These are phyloP conservation scores for Aethes cnicana DNA, from an alignment of 2,888 invertebrate genomes.

Conservation along the genomic window DNA sequence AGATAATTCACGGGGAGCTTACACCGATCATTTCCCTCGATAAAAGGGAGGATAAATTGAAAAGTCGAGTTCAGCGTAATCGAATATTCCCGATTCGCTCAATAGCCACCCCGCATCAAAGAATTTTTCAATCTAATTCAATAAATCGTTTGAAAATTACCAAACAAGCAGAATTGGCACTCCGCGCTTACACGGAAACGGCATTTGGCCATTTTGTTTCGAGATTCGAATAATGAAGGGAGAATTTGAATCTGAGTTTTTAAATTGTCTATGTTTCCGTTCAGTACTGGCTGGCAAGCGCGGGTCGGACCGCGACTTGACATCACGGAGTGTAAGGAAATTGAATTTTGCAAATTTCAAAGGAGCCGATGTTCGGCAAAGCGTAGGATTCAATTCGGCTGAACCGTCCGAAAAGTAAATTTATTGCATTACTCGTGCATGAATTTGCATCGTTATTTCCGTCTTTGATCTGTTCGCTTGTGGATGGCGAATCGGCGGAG, in stretches of 20 bases:
- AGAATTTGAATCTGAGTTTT: slow-evolving; percentile 22
- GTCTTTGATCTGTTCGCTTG: slow-evolving; percentile 66
- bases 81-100: slow-evolving; percentile 61
- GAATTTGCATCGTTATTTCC: slow-evolving; percentile 51
- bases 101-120: slow-evolving; percentile 69
- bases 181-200: slow-evolving; percentile 57
- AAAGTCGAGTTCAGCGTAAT: slow-evolving; percentile 72
- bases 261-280: slow-evolving; percentile 21
- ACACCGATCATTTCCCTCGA: slow-evolving; percentile 60
- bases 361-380: slow-evolving; percentile 52
- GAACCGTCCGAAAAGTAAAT: slow-evolving; percentile 57
- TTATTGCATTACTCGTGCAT: slow-evolving; percentile 67
- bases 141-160: slow-evolving; percentile 69
- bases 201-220: slow-evolving; percentile 57
- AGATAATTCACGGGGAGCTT: slow-evolving; percentile 49
- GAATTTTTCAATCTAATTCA: slow-evolving; percentile 67
- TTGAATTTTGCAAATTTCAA: slow-evolving; percentile 65
- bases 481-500: slow-evolving; percentile 33
- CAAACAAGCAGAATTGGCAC: slow-evolving; percentile 65
- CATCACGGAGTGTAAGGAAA: slow-evolving; percentile 41
- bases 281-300: background rate
- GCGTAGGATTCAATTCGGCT: slow-evolving; percentile 72
- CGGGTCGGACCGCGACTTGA: background rate
- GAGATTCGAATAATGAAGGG: slow-evolving; percentile 24
- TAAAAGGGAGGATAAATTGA: slow-evolving; percentile 70